phyloP scores from a whole-genome alignment of 2,113 vertebrate genomes.

The Pteronura brasiliensis region DNA sequence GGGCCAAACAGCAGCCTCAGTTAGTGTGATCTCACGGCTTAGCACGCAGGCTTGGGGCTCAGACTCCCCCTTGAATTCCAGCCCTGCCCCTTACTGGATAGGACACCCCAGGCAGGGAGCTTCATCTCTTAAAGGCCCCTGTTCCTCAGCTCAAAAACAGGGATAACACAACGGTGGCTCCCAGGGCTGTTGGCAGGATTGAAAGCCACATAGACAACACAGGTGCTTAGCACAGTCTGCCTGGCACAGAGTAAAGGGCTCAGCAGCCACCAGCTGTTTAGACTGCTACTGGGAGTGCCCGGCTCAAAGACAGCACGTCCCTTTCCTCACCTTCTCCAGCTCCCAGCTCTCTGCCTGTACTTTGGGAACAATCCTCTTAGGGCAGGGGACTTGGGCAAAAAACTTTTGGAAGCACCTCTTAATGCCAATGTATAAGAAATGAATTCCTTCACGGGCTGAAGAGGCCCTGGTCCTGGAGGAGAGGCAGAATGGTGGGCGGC shows the following conservation, averaged over 20 bases:
- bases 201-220: neutral
- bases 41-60: neutral
- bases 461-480: neutral
- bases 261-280: neutral
- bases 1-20: neutral
- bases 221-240: neutral
- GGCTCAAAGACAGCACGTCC: neutral
- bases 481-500: neutral
- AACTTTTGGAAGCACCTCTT: neutral
- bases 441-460: neutral
- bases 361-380: neutral
- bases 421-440: neutral
- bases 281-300: neutral
- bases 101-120: neutral
- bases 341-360: neutral
- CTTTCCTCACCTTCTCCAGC: neutral
- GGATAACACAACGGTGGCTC: neutral
- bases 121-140: neutral
- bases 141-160: neutral
- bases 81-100: neutral
- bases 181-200: neutral
- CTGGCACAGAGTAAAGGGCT: neutral
- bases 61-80: neutral
- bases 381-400: neutral
- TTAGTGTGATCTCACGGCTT: neutral